These are phyloP conservation scores for Terrapene triunguis DNA, from an alignment of 2,113 vertebrate species.

Conservation along the genomic window DNA sequence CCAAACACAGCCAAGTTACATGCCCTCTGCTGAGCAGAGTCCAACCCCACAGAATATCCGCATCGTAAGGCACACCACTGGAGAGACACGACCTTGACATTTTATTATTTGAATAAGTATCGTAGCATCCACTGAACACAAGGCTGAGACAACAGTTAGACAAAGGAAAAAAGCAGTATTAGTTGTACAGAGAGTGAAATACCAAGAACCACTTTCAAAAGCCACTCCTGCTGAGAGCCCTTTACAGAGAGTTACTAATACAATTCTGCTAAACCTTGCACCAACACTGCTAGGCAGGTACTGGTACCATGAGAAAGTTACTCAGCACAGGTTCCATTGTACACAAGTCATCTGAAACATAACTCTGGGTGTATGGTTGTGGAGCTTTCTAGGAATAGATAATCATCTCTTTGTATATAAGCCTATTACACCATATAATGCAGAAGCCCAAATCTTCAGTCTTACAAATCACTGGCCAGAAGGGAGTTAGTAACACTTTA, in stretches of 20 bases:
- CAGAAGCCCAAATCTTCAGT: background rate
- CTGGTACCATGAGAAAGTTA: background rate
- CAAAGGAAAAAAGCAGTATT: background rate
- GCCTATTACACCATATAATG: background rate
- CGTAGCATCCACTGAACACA: background rate
- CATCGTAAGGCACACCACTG: background rate
- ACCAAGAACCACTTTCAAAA: background rate
- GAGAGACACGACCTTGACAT: accelerated
- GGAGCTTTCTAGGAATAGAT: background rate
- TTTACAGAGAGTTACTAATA: background rate
- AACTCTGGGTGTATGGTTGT: background rate
- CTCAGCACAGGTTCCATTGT: background rate
- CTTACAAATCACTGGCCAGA: background rate
- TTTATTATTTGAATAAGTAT: background rate
- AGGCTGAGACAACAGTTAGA: background rate
- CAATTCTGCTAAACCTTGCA: background rate
- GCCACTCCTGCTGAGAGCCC: background rate
- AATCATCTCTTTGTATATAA: background rate
- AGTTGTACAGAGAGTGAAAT: accelerated
- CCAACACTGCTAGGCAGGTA: background rate
- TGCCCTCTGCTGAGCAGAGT: background rate
- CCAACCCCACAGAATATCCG: background rate
- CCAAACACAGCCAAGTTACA: background rate
- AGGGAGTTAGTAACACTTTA: background rate
- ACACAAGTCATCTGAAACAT: background rate